Evolutionary conservation across 2,888 invertebrate genomes (phyloP).

Genomic region (Nymphalis urticae): DNA sequence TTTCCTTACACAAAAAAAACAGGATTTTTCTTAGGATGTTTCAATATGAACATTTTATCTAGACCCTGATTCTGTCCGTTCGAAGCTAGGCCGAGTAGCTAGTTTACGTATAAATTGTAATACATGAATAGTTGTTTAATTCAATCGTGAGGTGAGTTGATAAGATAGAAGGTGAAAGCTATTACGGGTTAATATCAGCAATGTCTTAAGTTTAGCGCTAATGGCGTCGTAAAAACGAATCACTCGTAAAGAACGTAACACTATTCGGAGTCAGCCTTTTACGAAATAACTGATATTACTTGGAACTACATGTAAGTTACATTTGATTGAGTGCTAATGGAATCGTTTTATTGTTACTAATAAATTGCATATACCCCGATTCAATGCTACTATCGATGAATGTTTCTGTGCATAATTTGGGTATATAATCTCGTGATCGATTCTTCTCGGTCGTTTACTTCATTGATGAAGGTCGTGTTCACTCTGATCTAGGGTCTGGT

Average conservation of each 20-base stretch:
- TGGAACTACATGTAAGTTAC: neutral
- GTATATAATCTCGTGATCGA: too few relatives aligned
- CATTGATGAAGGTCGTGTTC: too few relatives aligned
- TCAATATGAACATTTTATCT: too few relatives aligned
- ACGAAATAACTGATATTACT: constrained; percentile 3
- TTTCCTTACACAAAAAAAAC: too few relatives aligned
- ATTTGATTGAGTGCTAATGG: constrained; percentile 1
- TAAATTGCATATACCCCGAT: too few relatives aligned
- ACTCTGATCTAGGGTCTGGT: too few relatives aligned
- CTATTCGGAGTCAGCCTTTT: neutral
- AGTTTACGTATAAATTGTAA: neutral
- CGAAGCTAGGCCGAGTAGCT: too few relatives aligned
- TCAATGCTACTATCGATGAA: too few relatives aligned
- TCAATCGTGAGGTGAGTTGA: constrained; percentile 2
- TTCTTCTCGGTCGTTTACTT: too few relatives aligned
- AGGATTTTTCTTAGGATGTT: too few relatives aligned
- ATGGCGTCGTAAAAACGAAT: constrained; percentile 8
- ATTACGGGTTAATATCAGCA: constrained; percentile 3
- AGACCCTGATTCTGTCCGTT: too few relatives aligned
- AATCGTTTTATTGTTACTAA: neutral
- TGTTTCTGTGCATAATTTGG: too few relatives aligned
- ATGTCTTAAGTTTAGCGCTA: constrained; percentile 3
- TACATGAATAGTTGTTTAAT: neutral
- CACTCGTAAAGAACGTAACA: constrained; percentile 6
- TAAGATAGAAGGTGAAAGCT: constrained; percentile 1